These are phyloP conservation scores for Pogonocichla stellata DNA, from an alignment of 2,113 vertebrate genomes.

Conservation along the genomic window DNA sequence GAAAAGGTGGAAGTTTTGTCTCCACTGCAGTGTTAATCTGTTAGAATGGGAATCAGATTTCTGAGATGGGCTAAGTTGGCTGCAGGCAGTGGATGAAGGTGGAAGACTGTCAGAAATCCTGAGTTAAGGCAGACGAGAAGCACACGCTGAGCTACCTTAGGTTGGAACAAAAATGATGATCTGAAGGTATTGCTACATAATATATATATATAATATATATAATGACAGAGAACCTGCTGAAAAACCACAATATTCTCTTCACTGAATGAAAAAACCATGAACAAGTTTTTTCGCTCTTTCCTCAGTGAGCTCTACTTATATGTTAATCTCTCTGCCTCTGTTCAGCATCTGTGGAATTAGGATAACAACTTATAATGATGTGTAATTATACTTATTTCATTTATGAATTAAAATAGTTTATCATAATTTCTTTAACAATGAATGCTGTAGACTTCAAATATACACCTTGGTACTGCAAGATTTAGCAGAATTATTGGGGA, in stretches of 20 bases:
- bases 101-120: background rate
- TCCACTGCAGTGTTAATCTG: background rate
- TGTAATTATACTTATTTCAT: background rate
- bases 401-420: background rate
- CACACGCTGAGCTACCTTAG: background rate
- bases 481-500: background rate
- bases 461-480: background rate
- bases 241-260: background rate
- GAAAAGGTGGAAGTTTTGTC: background rate
- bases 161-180: background rate
- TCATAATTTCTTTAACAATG: background rate
- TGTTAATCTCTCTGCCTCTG: background rate
- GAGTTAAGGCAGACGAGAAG: background rate
- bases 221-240: background rate
- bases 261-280: background rate
- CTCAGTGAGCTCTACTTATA: background rate
- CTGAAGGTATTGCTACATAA: background rate
- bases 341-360: background rate
- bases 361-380: background rate
- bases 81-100: background rate
- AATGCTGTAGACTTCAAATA: background rate
- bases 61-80: background rate
- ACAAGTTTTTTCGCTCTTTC: background rate
- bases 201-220: no score
- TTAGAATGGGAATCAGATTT: background rate